Percentiles rank a stretch among this genome's conserved stretches.
Conservation (phyloP, 1,140 invertebrate species). For the Euborellia annulipes region DNA sequence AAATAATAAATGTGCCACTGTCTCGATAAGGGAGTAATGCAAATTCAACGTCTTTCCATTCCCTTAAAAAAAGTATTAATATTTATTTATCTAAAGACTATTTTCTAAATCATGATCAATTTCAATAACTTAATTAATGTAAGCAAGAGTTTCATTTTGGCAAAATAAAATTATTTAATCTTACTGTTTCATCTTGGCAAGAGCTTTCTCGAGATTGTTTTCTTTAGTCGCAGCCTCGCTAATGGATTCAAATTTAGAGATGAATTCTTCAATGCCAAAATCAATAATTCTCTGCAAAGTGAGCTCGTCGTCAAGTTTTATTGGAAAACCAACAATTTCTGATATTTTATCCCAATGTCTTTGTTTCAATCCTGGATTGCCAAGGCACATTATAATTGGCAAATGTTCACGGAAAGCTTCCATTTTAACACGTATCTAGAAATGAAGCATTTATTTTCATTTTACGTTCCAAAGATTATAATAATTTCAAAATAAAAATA, state of each 20-base stretch:
- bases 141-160: no score
- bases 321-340: slow-evolving; percentile 86
- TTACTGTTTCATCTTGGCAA: slow-evolving; percentile 66
- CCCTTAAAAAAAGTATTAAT: no score
- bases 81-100: no score
- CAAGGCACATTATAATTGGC: slow-evolving; percentile 79
- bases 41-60: slow-evolving; percentile 83
- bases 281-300: slow-evolving; percentile 79
- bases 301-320: slow-evolving; percentile 68
- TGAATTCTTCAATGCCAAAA: slow-evolving; percentile 78
- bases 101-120: no score
- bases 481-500: no score
- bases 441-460: neutral
- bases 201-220: slow-evolving; percentile 76
- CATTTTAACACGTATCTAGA: slow-evolving; percentile 48
- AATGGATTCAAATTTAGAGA: slow-evolving; percentile 80
- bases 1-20: slow-evolving; percentile 80
- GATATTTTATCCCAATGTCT: slow-evolving; percentile 94
- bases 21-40: slow-evolving; percentile 56
- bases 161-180: no score
- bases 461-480: neutral
- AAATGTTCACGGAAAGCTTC: slow-evolving; percentile 82
- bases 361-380: slow-evolving; percentile 83
- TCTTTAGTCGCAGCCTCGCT: slow-evolving; percentile 93
- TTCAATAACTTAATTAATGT: no score